A percentile compares a stretch with the other conserved stretches of the same genome.
Evolutionary conservation across 2,888 invertebrate genomes (phyloP).

Genomic region (Notodonta dromedarius): DNA sequence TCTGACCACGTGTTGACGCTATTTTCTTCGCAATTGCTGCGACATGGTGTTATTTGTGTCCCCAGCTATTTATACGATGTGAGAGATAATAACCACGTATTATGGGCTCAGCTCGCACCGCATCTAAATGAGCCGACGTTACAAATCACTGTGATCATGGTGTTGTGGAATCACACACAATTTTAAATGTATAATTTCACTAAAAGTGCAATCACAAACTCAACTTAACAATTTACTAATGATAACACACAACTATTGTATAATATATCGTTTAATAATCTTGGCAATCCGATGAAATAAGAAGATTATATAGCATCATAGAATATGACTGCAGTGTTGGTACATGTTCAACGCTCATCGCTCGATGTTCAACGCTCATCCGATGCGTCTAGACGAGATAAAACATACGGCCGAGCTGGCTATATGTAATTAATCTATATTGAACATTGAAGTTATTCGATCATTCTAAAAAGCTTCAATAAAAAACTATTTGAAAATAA

Average conservation of each 20-base stretch:
- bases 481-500: not conserved
- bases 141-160: constrained; percentile 40
- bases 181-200: constrained; percentile 15
- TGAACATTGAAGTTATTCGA: constrained; percentile 18
- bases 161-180: constrained; percentile 16
- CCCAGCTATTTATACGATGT: constrained; percentile 54
- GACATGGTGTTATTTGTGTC: constrained; percentile 49
- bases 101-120: constrained; percentile 51
- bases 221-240: not conserved
- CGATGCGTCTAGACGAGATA: constrained; percentile 49
- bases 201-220: not conserved
- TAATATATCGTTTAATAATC: too few relatives aligned
- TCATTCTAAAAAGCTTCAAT: constrained; percentile 13
- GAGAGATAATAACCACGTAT: constrained; percentile 57
- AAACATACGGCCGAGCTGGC: constrained; percentile 37
- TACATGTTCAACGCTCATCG: constrained; percentile 11
- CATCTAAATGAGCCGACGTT: constrained; percentile 55
- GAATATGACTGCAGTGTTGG: not conserved
- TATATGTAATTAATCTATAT: constrained; percentile 36
- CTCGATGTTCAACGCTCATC: constrained; percentile 16
- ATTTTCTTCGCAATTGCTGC: constrained; percentile 52
- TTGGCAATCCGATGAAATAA: too few relatives aligned
- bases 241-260: not conserved
- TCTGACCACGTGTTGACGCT: constrained; percentile 47
- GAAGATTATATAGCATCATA: too few relatives aligned